Evolutionary conservation across 2,888 invertebrate genomes (phyloP).

Genomic region (Cantharis lateralis): DNA sequence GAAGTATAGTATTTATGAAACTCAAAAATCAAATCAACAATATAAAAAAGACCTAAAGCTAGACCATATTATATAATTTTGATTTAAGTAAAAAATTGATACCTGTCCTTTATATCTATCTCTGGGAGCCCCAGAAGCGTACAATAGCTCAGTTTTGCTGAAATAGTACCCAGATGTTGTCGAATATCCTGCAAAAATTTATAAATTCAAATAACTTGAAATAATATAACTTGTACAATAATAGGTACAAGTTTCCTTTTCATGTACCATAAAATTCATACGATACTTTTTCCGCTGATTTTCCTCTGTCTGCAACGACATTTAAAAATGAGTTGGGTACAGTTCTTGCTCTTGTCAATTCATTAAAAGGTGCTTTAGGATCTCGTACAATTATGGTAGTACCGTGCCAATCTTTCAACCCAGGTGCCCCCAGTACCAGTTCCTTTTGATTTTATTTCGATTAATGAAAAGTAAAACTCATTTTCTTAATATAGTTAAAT

Average conservation of each 20-base stretch:
- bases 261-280: slow-evolving; percentile 59
- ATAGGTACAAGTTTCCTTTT: no score
- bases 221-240: no score
- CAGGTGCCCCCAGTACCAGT: slow-evolving; percentile 66
- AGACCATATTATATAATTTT: no score
- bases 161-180: slow-evolving; percentile 61
- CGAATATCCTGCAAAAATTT: slow-evolving; percentile 58
- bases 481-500: not conserved
- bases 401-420: slow-evolving; percentile 65
- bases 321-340: slow-evolving; percentile 44
- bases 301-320: slow-evolving; percentile 54
- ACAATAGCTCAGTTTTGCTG: slow-evolving; percentile 49
- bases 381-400: slow-evolving; percentile 40
- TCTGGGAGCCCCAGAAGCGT: slow-evolving; percentile 62
- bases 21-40: no score
- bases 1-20: no score
- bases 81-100: not conserved
- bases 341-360: slow-evolving; percentile 29
- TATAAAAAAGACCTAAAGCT: no score
- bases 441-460: slow-evolving; percentile 39
- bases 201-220: not conserved
- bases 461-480: not conserved
- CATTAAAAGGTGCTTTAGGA: not conserved
- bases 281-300: slow-evolving; percentile 54
- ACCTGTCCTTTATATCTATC: slow-evolving; percentile 49